These are phyloP conservation scores for Megamerina dolium DNA, from an alignment of 2,888 invertebrate species.

Conservation along the genomic window DNA sequence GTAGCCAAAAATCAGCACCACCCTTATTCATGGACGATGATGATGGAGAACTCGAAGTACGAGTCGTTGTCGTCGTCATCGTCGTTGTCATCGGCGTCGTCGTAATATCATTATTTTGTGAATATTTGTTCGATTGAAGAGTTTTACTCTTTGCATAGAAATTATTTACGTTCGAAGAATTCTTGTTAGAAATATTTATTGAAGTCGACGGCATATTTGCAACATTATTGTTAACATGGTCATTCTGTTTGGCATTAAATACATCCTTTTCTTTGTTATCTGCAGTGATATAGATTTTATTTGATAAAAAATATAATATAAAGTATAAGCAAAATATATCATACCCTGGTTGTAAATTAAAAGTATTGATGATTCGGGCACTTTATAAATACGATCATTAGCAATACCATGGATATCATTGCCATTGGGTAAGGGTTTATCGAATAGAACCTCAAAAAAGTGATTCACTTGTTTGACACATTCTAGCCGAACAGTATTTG, in stretches of 20 bases:
- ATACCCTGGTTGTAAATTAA: slow-evolving; percentile 19
- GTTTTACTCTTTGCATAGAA: too few species aligned
- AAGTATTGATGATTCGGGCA: slow-evolving; percentile 49
- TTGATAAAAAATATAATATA: background rate
- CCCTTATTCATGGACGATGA: slow-evolving; percentile 5
- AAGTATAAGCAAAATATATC: background rate
- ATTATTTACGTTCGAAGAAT: too few species aligned
- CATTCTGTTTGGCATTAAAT: background rate
- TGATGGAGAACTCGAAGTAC: too few species aligned
- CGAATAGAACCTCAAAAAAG: slow-evolving; percentile 76
- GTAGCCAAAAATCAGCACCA: slow-evolving; percentile 25
- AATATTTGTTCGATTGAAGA: too few species aligned
- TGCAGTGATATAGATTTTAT: background rate
- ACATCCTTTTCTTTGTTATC: background rate
- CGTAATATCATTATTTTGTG: background rate
- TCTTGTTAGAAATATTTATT: too few species aligned
- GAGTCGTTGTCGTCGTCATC: too few species aligned
- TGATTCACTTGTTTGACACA: slow-evolving; percentile 54
- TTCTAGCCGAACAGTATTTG: slow-evolving; percentile 50
- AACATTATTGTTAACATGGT: background rate
- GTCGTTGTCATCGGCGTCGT: background rate
- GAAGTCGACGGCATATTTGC: too few species aligned
- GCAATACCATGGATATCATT: slow-evolving; percentile 41
- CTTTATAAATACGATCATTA: slow-evolving; percentile 45
- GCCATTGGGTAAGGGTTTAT: slow-evolving; percentile 65